Evolutionary conservation across 2,888 invertebrate species (phyloP).

Genomic region (Mystacides longicornis): DNA sequence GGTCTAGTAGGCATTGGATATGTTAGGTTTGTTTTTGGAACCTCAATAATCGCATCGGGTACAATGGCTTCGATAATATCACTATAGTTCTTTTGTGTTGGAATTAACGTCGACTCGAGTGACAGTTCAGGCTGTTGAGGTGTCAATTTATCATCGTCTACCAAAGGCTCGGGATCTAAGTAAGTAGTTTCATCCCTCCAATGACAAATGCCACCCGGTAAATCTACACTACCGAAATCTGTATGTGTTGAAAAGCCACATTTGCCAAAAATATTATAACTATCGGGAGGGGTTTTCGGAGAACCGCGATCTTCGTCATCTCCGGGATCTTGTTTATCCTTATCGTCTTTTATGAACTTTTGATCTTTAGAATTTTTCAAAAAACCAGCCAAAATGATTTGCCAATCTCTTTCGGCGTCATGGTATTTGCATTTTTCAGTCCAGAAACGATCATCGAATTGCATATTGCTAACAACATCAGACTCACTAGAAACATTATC

Average conservation of each 20-base stretch:
- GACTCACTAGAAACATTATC: background rate
- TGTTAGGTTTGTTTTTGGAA: slow-evolving; percentile 16
- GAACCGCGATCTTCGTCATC: slow-evolving; percentile 49
- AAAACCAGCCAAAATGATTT: slow-evolving; percentile 46
- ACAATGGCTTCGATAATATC: slow-evolving; percentile 1
- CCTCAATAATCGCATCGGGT: slow-evolving; percentile 17
- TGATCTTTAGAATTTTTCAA: slow-evolving; percentile 34
- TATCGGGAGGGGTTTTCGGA: slow-evolving; percentile 27
- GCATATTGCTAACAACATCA: slow-evolving; percentile 9
- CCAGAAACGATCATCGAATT: slow-evolving; percentile 50
- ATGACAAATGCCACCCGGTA: slow-evolving; percentile 73
- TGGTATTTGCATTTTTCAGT: slow-evolving; percentile 52
- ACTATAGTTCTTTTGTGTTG: slow-evolving; percentile 35
- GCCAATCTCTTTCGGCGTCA: slow-evolving; percentile 58
- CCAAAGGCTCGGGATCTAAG: slow-evolving; percentile 52
- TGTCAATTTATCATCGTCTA: background rate
- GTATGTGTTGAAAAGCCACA: slow-evolving; percentile 34
- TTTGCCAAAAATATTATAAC: slow-evolving; percentile 31
- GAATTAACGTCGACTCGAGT: slow-evolving; percentile 9
- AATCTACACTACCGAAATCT: slow-evolving; percentile 61
- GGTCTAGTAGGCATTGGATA: slow-evolving; percentile 13
- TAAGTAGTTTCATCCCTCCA: slow-evolving; percentile 79
- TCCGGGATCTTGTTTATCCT: slow-evolving; percentile 54
- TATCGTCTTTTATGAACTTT: slow-evolving; percentile 41
- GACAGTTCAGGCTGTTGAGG: too few relatives aligned